Evolutionary conservation across 35 echinoderm and acorn worm genomes (phyloP).

Genomic region (Heliocidaris erythrogramma): DNA sequence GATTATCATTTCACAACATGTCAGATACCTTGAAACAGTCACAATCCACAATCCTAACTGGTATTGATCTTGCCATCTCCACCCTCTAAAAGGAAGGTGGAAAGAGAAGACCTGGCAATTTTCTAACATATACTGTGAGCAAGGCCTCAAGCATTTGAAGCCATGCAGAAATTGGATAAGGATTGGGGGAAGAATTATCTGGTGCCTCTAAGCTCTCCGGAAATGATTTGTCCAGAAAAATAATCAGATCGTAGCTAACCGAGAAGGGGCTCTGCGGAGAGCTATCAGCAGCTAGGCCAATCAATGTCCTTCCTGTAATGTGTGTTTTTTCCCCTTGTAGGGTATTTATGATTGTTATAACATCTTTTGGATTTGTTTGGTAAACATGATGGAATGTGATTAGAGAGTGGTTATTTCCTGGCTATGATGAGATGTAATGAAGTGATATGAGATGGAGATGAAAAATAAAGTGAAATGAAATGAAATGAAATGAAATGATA

Average conservation of each 20-base stretch:
- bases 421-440: too few relatives aligned
- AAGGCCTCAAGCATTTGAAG: neutral
- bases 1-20: neutral
- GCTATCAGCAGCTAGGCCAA: neutral
- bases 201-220: constrained; percentile 5
- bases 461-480: too few relatives aligned
- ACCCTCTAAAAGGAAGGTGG: neutral
- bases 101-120: neutral
- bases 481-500: neutral
- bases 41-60: neutral
- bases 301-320: neutral
- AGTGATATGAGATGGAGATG: too few relatives aligned
- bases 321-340: neutral
- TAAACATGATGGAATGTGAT: neutral
- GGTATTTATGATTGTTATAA: neutral
- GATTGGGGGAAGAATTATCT: neutral
- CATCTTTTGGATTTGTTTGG: neutral
- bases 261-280: neutral
- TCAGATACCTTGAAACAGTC: neutral
- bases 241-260: neutral
- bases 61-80: neutral
- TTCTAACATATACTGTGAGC: neutral
- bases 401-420: neutral
- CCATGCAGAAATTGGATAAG: neutral
- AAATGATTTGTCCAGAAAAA: constrained; percentile 12